phyloP scores from a whole-genome alignment of 2,113 vertebrate genomes.

The Herpailurus yagouaroundi region DNA sequence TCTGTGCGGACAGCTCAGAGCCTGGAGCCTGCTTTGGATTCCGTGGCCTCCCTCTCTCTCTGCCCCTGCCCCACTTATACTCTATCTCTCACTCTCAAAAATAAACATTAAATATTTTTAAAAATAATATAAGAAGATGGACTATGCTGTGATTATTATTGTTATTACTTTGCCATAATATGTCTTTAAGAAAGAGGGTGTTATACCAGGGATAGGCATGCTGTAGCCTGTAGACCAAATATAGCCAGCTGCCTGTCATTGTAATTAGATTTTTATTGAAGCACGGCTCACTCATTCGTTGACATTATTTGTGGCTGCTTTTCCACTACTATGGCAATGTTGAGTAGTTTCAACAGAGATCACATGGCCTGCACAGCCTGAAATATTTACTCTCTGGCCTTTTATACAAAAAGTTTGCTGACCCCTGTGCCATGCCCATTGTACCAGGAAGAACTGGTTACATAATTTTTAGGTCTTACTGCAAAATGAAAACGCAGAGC shows the following conservation, averaged over 20 bases:
- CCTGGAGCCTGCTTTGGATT: no score
- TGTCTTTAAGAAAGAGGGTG: neutral
- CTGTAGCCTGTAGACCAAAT: neutral
- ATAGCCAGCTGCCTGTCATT: neutral
- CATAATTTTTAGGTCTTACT: neutral
- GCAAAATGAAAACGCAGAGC: neutral
- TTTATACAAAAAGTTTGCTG: neutral
- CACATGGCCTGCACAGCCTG: neutral
- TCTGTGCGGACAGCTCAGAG: no score
- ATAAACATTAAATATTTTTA: no score
- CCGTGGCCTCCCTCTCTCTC: no score
- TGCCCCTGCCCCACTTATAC: no score
- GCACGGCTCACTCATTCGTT: neutral
- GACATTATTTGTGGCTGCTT: neutral
- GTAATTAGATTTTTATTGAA: neutral
- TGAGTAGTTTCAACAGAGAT: neutral
- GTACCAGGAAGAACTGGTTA: neutral
- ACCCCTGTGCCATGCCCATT: no score
- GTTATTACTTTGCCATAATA: neutral
- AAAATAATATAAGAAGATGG: neutral
- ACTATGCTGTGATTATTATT: neutral
- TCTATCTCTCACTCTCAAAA: no score
- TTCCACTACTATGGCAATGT: neutral
- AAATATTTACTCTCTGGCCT: neutral
- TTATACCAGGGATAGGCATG: neutral